phyloP scores from a whole-genome alignment of 2,113 vertebrate genomes.

The Bos indicus region DNA sequence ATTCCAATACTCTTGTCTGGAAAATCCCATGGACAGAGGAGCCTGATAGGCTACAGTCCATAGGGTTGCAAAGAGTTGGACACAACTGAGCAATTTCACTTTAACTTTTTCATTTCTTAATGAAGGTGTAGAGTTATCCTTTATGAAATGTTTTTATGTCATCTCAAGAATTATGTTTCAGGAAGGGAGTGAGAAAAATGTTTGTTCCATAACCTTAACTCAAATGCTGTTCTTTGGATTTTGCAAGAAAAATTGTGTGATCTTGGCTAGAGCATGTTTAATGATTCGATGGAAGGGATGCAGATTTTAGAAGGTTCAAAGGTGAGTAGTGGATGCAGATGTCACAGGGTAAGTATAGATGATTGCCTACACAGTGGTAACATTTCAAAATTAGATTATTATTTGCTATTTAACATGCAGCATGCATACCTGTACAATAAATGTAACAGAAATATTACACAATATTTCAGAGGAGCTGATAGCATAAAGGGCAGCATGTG shows the following conservation, averaged over 20 bases:
- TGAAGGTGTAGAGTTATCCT: neutral
- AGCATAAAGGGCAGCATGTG: neutral
- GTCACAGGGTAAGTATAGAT: neutral
- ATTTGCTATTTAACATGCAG: neutral
- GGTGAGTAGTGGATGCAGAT: neutral
- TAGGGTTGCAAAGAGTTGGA: neutral
- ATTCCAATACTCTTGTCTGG: neutral
- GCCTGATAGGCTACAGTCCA: neutral
- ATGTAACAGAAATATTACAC: neutral
- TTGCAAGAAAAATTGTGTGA: neutral
- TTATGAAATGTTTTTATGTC: neutral
- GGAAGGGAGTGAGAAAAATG: neutral
- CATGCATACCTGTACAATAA: neutral
- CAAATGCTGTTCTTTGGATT: neutral
- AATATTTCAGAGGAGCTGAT: neutral
- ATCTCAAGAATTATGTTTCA: neutral
- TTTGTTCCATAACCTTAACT: neutral
- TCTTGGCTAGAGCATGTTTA: neutral
- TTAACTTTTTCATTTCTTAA: neutral
- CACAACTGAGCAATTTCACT: neutral
- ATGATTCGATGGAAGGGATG: neutral
- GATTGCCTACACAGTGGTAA: accelerated
- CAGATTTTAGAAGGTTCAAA: neutral
- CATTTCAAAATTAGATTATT: neutral
- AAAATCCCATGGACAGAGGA: neutral